Base-by-base conservation (phyloP, 2,113 vertebrate species). In the Dasyornis broadbenti region DNA sequence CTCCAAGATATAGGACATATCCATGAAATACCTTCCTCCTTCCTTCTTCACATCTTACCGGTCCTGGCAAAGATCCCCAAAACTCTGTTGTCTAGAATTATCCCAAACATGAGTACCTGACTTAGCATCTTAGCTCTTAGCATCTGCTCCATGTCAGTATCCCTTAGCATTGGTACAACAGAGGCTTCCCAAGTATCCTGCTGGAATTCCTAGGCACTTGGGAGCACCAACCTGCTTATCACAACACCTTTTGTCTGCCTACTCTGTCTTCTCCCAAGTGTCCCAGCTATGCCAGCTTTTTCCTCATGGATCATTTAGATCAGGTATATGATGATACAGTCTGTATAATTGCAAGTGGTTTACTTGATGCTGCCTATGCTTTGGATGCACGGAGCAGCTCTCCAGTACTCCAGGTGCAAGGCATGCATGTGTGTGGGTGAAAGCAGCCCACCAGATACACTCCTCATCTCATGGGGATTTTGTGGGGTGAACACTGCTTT, bases 131-230 rank as follows among this genome's bases (percentile, higher is more conserved):
- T n/a, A n/a, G 56, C 76, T 45, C 45, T 76, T 30, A 35, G 35
- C 68, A 59, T 35, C 33, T 65, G 42, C 35, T 86, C 18, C 64
- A 35, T n/a, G 33, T 2, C 35, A 19, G 14, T 21, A 35, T 47
- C 52, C 64, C 15, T 47, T 77, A 56, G 35, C 40, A 57, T 2
- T 1, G 1, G 3, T 20, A 45, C 1, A 3, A 8, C 20, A 42
- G 35, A 53, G 7, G 26, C 28, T 83, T 87, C 52, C 53, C 10
- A 21, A 56, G 40, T n/a, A 14, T 70, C 57, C 65, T 75, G 19
- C 52, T 70, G 56, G 6, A 10, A 7, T 30, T 2, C 61, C 17
- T 8, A 15, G 16, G 42, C 33, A 20, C 50, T n/a, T 17, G 22
- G 15, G 10, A 44, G 7, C 26, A 39, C 10, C 33, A 49, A 0